These are phyloP conservation scores for Pterostichus niger DNA, from an alignment of 2,888 invertebrate genomes.

Conservation along the genomic window DNA sequence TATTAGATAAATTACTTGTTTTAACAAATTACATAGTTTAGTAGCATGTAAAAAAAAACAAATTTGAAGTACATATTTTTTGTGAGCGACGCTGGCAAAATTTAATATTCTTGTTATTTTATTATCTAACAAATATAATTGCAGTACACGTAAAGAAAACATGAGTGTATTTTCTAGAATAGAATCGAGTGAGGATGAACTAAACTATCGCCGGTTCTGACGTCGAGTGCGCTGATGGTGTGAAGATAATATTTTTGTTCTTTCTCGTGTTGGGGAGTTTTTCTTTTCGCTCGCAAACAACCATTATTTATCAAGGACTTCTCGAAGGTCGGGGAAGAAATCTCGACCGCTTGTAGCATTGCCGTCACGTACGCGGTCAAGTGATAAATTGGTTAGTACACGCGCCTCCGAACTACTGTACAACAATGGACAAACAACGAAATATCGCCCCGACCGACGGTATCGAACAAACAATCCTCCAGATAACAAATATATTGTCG, in stretches of 20 bases:
- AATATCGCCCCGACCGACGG: constrained; percentile 56
- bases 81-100: no score
- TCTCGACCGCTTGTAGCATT: constrained; percentile 70
- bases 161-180: not conserved
- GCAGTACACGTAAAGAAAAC: not conserved
- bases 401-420: constrained; percentile 25
- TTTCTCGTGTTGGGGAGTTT: constrained; percentile 35
- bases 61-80: no score
- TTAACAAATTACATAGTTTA: no score
- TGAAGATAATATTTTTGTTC: constrained; percentile 62
- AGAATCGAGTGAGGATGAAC: constrained; percentile 1
- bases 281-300: constrained; percentile 51
- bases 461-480: constrained; percentile 56
- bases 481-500: constrained; percentile 58
- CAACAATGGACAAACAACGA: constrained; percentile 66
- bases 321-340: constrained; percentile 53
- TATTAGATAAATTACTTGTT: no score
- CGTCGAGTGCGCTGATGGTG: constrained; percentile 36
- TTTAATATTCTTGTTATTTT: no score
- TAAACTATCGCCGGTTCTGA: not conserved
- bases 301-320: constrained; percentile 61
- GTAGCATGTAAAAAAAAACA: no score
- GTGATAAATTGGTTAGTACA: constrained; percentile 72
- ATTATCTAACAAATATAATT: no score
- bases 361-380: constrained; percentile 72